Evolutionary conservation across 2,797 vertebrate genomes (phyloP), one percentile per base, ranked within the genome.

Genomic region (Astyanax mexicanus): DNA sequence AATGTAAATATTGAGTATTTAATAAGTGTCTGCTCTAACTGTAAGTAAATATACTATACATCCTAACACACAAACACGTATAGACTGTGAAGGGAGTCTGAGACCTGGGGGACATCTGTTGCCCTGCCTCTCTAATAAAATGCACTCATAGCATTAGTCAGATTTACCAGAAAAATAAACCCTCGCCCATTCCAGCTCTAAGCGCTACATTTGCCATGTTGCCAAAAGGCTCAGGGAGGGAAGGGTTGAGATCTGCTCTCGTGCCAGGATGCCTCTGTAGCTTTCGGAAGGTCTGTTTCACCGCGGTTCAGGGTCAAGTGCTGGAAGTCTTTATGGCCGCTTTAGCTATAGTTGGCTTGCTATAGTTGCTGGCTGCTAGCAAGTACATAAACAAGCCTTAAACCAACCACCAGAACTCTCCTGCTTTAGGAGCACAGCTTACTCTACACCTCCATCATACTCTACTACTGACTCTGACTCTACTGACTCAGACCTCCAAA

Each of bases 91-190:
- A 25, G 38, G 9, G 15, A 47, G 25, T 19, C 17, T 32, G 27
- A 27, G 84, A 78, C 85, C 87, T 74, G 32, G 78, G 83, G 76
- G 82, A 32, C 79, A 78, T 84, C 81, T 81, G 72, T 78, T 61
- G 3, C 29, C n/a, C 76, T 71, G 72, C 54, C 23, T 83, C n/a
- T 62, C 88, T 88, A 87, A 89, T 90, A 89, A 86, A 88, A 85
- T 87, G 84, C 88, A 86, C 83, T 88, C 88, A 87, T 88, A 54
- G 79, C 73, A 88, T 89, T 87, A 87, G 81, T 80, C 79, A 81
- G 80, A 84, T 87, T 89, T 87, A 87, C 81, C 82, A 82, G 81
- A 83, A 83, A 90, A 90, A 91, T 85, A 91, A 90, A 89, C 83
- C 88, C 61, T 85, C 77, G 47, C 61, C 67, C 37, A 62, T 81